Evolutionary conservation across 2,797 vertebrate genomes (phyloP).

Genomic region (Prunella strophiata): DNA sequence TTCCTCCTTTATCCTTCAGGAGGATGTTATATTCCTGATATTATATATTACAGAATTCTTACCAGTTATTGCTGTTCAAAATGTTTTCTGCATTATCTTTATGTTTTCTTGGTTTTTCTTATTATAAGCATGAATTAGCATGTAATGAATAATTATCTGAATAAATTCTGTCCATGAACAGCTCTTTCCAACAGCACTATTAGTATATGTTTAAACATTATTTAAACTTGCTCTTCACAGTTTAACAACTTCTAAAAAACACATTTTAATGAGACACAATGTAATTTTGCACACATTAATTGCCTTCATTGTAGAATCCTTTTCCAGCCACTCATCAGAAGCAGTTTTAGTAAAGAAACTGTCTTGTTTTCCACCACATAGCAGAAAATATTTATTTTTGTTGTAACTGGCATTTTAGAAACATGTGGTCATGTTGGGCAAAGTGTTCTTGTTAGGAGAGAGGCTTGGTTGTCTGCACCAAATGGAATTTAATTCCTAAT

Average conservation of each 20-base stretch:
- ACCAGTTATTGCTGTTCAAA: neutral
- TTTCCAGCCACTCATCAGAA: neutral
- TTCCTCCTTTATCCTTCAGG: neutral
- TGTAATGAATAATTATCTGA: neutral
- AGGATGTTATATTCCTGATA: neutral
- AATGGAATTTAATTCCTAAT: neutral
- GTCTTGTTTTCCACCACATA: neutral
- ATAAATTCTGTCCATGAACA: neutral
- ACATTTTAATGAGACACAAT: neutral
- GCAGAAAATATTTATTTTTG: neutral
- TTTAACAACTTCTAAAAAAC: neutral
- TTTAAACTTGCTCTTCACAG: neutral
- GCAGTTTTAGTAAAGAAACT: neutral
- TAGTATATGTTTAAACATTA: neutral
- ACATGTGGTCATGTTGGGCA: rapidly evolving
- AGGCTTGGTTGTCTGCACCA: neutral
- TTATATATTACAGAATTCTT: neutral
- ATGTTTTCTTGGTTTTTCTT: neutral
- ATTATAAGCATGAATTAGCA: neutral
- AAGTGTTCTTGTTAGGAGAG: neutral
- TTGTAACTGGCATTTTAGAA: neutral
- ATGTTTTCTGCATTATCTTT: neutral
- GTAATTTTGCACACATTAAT: neutral
- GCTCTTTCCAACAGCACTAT: neutral
- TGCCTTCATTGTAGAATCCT: neutral